These are phyloP conservation scores for Erethizon dorsatum DNA, from an alignment of 2,797 vertebrate species.

Conservation along the genomic window DNA sequence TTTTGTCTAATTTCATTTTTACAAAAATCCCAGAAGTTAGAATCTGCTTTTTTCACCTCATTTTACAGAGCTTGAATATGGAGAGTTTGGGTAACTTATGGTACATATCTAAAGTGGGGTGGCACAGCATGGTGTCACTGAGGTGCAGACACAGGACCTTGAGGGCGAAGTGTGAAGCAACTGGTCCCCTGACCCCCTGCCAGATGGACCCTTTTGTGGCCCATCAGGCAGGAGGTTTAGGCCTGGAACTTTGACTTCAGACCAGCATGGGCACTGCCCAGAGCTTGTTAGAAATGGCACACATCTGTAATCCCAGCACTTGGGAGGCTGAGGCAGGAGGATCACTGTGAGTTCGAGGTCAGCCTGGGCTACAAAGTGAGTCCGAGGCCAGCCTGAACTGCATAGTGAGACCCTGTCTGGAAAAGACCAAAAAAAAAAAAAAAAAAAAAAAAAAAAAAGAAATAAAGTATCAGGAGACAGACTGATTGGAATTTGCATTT, in stretches of 20 bases:
- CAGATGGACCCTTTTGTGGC: background rate
- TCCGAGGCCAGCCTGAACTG: no score
- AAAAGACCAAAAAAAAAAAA: no score
- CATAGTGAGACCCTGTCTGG: no score
- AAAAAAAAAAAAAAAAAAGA: no score
- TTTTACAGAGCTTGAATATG: background rate
- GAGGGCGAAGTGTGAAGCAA: background rate
- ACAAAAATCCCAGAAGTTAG: background rate
- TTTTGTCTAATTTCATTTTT: background rate
- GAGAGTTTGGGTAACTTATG: background rate
- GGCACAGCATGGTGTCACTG: fast-evolving
- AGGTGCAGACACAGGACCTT: background rate
- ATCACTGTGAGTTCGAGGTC: no score
- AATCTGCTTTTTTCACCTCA: background rate
- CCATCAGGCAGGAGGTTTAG: background rate
- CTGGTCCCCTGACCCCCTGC: no score
- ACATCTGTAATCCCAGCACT: no score
- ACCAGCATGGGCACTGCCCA: background rate
- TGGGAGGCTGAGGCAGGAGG: no score
- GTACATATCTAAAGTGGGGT: background rate
- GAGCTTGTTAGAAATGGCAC: background rate
- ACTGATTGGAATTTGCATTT: background rate
- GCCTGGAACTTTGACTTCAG: background rate
- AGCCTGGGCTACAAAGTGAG: no score
- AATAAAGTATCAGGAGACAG: background rate